Conservation (phyloP, 2,113 vertebrate species). For the Gobiocypris rarus region DNA sequence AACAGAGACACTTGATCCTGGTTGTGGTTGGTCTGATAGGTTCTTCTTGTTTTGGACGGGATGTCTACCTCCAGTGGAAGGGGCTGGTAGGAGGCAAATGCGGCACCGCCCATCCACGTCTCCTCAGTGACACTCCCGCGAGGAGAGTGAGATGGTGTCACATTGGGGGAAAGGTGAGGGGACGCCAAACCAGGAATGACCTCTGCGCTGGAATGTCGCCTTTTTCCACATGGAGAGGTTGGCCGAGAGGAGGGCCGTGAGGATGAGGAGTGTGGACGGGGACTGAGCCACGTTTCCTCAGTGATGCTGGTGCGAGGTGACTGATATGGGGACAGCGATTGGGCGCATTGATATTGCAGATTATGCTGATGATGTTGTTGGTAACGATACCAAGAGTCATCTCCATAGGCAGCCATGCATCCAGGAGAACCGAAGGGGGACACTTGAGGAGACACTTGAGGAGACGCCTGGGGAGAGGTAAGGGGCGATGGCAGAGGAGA, state of each 20-base stretch:
- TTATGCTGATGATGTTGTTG: constrained; percentile 73
- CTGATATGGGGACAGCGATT: constrained; percentile 85
- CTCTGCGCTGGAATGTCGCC: constrained; percentile 89
- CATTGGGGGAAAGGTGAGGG: constrained; percentile 88
- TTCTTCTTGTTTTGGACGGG: constrained; percentile 93
- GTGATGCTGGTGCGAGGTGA: constrained; percentile 91
- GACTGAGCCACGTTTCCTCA: constrained; percentile 92
- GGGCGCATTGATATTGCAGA: constrained; percentile 73
- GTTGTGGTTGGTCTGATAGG: constrained; percentile 80
- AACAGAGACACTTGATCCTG: constrained; percentile 66
- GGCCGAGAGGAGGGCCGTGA: constrained; percentile 90
- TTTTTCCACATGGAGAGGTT: constrained; percentile 92
- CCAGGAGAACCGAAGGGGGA: constrained; percentile 63
- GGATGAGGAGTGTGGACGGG: constrained; percentile 75
- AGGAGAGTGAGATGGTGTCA: constrained; percentile 87
- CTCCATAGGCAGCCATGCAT: constrained; percentile 81
- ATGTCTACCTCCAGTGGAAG: constrained; percentile 85
- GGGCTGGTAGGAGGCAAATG: constrained; percentile 79
- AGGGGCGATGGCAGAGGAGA: constrained; percentile 66
- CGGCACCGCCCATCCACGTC: constrained; percentile 80
- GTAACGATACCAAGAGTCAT: constrained; percentile 86
- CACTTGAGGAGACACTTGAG: constrained; percentile 55
- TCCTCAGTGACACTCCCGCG: constrained; percentile 91
- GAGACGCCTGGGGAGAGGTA: constrained; percentile 54
- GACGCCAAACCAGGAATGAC: constrained; percentile 83